These are phyloP conservation scores for Podarcis muralis DNA, from an alignment of 2,113 vertebrate genomes.

Conservation along the genomic window DNA sequence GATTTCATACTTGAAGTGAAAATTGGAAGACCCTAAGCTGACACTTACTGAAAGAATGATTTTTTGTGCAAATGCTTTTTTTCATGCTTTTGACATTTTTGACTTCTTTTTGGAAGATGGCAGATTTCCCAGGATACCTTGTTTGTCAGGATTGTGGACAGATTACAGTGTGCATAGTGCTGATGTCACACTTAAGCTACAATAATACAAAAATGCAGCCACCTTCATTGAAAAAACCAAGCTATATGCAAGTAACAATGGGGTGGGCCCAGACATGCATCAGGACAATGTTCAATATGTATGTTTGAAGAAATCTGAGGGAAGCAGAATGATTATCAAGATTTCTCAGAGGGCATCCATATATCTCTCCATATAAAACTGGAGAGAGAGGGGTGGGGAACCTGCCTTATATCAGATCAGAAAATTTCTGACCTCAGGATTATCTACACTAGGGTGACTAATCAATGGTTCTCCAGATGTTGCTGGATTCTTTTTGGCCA, in stretches of 20 bases:
- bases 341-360: no score
- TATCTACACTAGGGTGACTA: no score
- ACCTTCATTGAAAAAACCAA: neutral
- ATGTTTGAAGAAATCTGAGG: no score
- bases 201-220: neutral
- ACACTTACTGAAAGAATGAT: neutral
- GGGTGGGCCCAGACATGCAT: no score
- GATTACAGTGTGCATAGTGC: neutral
- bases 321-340: no score
- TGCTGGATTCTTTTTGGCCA: no score
- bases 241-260: neutral
- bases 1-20: constrained; percentile 30
- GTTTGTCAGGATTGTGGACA: neutral
- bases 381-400: no score
- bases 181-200: accelerated
- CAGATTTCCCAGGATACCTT: neutral
- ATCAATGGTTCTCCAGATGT: no score
- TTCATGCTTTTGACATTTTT: neutral
- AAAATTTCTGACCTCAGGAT: no score
- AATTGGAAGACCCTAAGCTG: constrained; percentile 30
- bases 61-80: neutral
- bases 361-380: no score
- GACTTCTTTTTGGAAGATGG: neutral
- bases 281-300: no score
- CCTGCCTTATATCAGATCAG: no score